Evolutionary conservation across 2,888 invertebrate species (phyloP).

Genomic region (Tenodera sinensis): DNA sequence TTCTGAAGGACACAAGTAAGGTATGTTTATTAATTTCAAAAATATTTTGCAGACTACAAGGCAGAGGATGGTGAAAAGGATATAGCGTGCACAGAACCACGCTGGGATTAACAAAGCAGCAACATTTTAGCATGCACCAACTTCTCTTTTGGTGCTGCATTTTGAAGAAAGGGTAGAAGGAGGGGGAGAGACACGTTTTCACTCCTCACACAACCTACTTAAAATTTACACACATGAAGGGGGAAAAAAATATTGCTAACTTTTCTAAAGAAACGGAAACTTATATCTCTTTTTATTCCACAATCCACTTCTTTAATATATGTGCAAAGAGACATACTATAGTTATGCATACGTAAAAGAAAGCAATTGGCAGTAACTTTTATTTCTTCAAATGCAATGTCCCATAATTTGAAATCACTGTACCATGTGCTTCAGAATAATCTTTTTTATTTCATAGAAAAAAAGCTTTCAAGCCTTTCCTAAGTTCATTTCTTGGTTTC

Average conservation of each 20-base stretch:
- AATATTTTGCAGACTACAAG: background rate
- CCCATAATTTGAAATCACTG: slow-evolving; percentile 9
- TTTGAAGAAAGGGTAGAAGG: background rate
- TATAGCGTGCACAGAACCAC: background rate
- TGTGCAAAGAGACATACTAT: slow-evolving; percentile 2
- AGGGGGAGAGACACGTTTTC: background rate
- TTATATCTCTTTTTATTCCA: background rate
- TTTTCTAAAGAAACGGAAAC: background rate
- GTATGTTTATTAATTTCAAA: background rate
- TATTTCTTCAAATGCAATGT: slow-evolving; percentile 14
- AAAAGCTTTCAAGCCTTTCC: slow-evolving; percentile 13
- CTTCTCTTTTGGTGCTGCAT: background rate
- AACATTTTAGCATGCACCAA: background rate
- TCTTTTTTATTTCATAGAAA: slow-evolving; percentile 12
- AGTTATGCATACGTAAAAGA: background rate
- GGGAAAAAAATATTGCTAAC: background rate
- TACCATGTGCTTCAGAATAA: slow-evolving; percentile 9
- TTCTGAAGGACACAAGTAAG: background rate
- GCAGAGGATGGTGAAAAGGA: background rate
- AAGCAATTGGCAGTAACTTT: slow-evolving; percentile 17
- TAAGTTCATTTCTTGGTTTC: background rate
- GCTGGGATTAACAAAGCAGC: background rate
- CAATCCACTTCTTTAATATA: background rate
- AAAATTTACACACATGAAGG: background rate
- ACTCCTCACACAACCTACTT: slow-evolving; percentile 6